Evolutionary conservation across 2,888 invertebrate species (phyloP).

Genomic region (Lobophora halterata): DNA sequence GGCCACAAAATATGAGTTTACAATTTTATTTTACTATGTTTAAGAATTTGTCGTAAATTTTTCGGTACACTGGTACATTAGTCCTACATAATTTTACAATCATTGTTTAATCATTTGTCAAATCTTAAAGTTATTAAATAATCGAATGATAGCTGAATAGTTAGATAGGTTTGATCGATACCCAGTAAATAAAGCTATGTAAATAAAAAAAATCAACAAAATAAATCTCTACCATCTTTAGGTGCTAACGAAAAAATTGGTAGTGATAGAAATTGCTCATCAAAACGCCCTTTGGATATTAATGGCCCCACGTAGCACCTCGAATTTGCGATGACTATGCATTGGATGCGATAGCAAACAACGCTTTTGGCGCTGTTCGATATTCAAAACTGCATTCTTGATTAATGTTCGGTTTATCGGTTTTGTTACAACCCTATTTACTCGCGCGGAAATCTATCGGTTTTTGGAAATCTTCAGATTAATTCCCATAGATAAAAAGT

Average conservation of each 20-base stretch:
- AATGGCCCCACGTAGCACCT: conserved; percentile 39
- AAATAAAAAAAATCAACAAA: background rate
- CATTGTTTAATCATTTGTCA: too few relatives aligned
- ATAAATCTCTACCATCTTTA: background rate
- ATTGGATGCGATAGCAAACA: conserved; percentile 53
- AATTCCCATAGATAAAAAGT: background rate
- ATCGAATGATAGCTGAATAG: too few relatives aligned
- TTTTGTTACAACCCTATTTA: conserved; percentile 29
- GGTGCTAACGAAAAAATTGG: conserved; percentile 1
- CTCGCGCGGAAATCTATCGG: conserved; percentile 12
- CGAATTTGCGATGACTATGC: conserved; percentile 55
- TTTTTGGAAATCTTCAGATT: conserved; percentile 7
- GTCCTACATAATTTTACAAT: too few relatives aligned
- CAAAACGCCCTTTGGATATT: conserved; percentile 14
- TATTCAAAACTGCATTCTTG: conserved; percentile 71
- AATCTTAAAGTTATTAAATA: too few relatives aligned
- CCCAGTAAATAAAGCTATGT: too few relatives aligned
- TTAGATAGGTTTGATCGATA: too few relatives aligned
- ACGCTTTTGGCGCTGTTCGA: conserved; percentile 62
- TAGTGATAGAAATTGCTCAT: conserved; percentile 13
- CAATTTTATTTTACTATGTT: too few relatives aligned
- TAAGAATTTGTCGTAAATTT: too few relatives aligned
- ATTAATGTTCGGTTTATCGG: conserved; percentile 61
- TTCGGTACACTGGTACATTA: too few relatives aligned
- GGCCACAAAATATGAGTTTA: conserved; percentile 37